Base-by-base conservation (phyloP, 2,888 invertebrate genomes). In the Coremacera marginata region DNA sequence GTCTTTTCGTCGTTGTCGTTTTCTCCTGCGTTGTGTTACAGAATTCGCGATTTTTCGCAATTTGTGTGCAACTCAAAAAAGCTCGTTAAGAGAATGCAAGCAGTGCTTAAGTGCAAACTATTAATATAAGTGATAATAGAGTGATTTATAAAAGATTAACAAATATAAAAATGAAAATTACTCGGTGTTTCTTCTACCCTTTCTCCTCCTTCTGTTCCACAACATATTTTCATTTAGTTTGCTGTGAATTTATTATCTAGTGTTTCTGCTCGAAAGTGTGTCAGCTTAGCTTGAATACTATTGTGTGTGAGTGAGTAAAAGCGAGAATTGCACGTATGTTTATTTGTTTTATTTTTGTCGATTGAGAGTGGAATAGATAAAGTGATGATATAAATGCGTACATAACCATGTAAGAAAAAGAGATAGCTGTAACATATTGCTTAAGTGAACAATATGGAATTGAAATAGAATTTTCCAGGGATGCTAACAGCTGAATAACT, bases 1-100 rank as follows among this genome's bases (percentile, higher is more conserved):
- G 79, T 76, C 73, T 74, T 80, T 80, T 75, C 72, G 70, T 79
- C 73, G 73, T 77, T 62, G 76, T 79, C 79, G 79, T 78, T 80
- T 80, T 80, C 78, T 75, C 74, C 25, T 75, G 70, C 62, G 77
- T 80, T 78, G 78, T 74, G 76, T 77, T 77, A 74, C 77, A 75
- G 57, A 70, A 73, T 62, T 77, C 74, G 65, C 75, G 65, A 72
- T 74, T 72, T 62, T 51, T 16, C 60, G 71, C 25, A n/a, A 60
- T 72, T 77, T 74, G 34, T 44, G 51, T 60, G 52, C 65, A 34
- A 49, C 14, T 60, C 11, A 25, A 70, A 78, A 77, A 57, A 73
- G 55, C 57, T 25, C 51, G 70, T 51, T 78, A 76, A 77, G 74
- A 67, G 68, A 77, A 60, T 71, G 72, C 34, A 71, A 70, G 51